phyloP scores from a whole-genome alignment of 1,140 invertebrate genomes.

The Platorchestia sp. region DNA sequence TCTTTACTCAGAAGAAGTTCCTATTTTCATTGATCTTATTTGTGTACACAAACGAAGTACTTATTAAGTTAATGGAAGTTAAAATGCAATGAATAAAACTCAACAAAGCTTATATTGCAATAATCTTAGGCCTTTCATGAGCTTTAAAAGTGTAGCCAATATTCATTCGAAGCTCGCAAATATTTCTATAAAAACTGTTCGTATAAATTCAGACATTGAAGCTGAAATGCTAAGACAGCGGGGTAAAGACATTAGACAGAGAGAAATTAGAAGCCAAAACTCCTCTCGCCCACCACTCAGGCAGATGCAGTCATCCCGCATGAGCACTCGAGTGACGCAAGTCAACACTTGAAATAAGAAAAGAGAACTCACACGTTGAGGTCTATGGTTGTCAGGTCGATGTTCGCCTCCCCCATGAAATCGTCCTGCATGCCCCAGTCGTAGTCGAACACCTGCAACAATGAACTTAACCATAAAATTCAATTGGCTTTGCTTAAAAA shows the following conservation, averaged over 20 bases:
- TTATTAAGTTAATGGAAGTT: not conserved
- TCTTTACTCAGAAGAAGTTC: not conserved
- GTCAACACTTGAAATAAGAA: no score
- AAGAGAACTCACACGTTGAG: constrained; percentile 79
- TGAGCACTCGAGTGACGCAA: no score
- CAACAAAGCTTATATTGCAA: not conserved
- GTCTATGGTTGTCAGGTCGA: constrained; percentile 89
- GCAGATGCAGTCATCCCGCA: no score
- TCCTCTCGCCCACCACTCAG: no score
- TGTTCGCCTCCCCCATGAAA: constrained; percentile 92
- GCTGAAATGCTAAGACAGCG: not conserved
- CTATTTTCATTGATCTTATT: not conserved
- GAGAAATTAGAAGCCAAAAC: not conserved
- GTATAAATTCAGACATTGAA: not conserved
- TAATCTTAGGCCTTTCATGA: not conserved
- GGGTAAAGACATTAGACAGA: not conserved
- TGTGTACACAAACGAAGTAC: not conserved
- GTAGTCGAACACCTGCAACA: constrained; percentile 56
- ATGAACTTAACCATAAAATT: not conserved
- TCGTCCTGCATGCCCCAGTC: constrained; percentile 98
- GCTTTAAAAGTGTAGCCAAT: no score
- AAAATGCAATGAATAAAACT: not conserved
- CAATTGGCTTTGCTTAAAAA: not conserved
- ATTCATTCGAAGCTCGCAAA: no score
- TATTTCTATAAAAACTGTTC: not conserved